phyloP scores from a whole-genome alignment of 2,888 invertebrate species.

The Prostheceraeus crozeri region DNA sequence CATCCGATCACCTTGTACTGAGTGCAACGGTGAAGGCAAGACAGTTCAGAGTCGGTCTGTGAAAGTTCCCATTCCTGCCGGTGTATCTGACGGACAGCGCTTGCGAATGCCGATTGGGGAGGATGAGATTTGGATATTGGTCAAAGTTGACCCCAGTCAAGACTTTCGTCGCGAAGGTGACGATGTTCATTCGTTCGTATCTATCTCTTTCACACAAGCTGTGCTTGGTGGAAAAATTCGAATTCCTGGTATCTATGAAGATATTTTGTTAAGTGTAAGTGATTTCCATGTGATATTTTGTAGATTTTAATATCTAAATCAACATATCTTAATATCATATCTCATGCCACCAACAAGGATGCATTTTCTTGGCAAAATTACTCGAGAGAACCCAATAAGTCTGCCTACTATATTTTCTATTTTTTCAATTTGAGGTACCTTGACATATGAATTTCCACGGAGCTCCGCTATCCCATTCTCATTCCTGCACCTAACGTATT shows the following conservation, averaged over 20 bases:
- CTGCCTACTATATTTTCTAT: too few relatives aligned
- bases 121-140: slow-evolving; percentile 79
- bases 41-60: slow-evolving; percentile 78
- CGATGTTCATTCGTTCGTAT: slow-evolving; percentile 88
- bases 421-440: too few relatives aligned
- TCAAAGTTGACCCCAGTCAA: slow-evolving; percentile 72
- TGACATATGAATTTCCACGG: too few relatives aligned
- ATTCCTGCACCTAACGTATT: too few relatives aligned
- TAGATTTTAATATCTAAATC: neutral
- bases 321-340: too few relatives aligned
- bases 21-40: slow-evolving; percentile 86
- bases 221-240: slow-evolving; percentile 82
- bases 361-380: too few relatives aligned
- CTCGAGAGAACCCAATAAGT: too few relatives aligned
- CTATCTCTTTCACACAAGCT: slow-evolving; percentile 81
- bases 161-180: slow-evolving; percentile 85
- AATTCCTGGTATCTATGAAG: slow-evolving; percentile 87
- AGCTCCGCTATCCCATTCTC: too few relatives aligned
- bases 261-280: slow-evolving; percentile 76
- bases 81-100: slow-evolving; percentile 92
- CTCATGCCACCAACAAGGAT: too few relatives aligned
- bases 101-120: slow-evolving; percentile 80
- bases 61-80: slow-evolving; percentile 83
- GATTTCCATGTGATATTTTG: too few relatives aligned
- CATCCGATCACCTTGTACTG: slow-evolving; percentile 79